These are phyloP conservation scores for Porites rus DNA, from an alignment of 92 coral and sea anemone genomes.

Conservation along the genomic window DNA sequence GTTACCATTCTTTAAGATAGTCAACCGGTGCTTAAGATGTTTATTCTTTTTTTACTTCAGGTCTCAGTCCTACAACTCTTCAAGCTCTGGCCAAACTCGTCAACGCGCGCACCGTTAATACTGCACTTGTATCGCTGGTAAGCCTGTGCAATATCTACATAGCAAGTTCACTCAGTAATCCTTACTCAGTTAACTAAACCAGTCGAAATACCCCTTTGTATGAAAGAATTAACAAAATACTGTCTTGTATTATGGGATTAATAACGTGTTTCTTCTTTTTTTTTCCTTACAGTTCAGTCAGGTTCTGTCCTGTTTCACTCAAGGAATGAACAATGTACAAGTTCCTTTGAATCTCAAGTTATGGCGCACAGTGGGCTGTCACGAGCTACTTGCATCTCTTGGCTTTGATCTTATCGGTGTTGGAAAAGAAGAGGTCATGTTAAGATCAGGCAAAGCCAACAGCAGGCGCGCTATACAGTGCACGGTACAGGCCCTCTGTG, in stretches of 20 bases:
- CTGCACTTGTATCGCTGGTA: constrained; percentile 85
- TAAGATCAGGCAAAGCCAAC: constrained; percentile 94
- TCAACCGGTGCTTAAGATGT: too few relatives aligned
- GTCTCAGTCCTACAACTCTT: constrained; percentile 95
- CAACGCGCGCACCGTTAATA: constrained; percentile 73
- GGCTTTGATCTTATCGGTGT: constrained; percentile 98
- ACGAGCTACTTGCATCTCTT: constrained; percentile 97
- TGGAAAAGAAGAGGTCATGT: constrained; percentile 98
- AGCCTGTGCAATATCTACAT: neutral
- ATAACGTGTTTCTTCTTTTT: neutral
- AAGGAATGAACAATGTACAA: constrained; percentile 93
- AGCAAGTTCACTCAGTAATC: too few relatives aligned
- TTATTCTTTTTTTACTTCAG: constrained; percentile 38
- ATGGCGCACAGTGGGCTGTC: constrained; percentile 97
- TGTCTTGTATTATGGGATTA: neutral
- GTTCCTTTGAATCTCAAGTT: constrained; percentile 89
- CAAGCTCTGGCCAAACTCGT: constrained; percentile 95
- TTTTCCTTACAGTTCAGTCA: constrained; percentile 78
- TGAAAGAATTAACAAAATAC: too few relatives aligned
- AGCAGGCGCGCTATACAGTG: constrained; percentile 97
- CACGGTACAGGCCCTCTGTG: constrained; percentile 90
- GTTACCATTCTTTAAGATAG: too few relatives aligned
- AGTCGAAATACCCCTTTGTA: neutral
- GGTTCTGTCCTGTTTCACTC: constrained; percentile 88
- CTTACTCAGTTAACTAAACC: neutral